These are phyloP conservation scores for Drosophila nikananu DNA, from an alignment of 1,140 invertebrate genomes.

Conservation along the genomic window DNA sequence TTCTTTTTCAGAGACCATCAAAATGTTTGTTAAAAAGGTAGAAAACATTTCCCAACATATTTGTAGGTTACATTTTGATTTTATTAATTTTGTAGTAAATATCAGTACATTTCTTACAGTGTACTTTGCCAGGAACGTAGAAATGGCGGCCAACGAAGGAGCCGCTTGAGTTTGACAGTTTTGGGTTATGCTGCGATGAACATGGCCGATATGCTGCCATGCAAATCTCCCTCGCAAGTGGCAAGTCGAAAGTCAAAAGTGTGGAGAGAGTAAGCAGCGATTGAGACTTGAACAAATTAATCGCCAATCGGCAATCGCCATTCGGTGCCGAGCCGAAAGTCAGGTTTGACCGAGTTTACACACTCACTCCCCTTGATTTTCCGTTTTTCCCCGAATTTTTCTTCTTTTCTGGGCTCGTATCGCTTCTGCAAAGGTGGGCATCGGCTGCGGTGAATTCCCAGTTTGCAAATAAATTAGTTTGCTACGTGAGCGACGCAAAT, in stretches of 20 bases:
- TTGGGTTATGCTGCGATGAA: slow-evolving; percentile 79
- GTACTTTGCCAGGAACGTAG: slow-evolving; percentile 1
- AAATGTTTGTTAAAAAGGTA: not conserved
- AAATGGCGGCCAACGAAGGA: slow-evolving; percentile 28
- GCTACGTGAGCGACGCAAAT: slow-evolving; percentile 77
- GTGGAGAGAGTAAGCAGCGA: slow-evolving; percentile 52
- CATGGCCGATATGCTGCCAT: slow-evolving; percentile 71
- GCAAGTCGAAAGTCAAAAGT: slow-evolving; percentile 14
- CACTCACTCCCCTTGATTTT: slow-evolving; percentile 7
- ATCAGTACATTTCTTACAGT: not conserved
- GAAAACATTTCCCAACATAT: not conserved
- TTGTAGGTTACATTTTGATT: not conserved
- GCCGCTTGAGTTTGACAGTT: slow-evolving; percentile 75
- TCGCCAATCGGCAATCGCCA: slow-evolving; percentile 76
- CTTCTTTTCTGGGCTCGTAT: not conserved
- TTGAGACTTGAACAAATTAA: slow-evolving; percentile 80
- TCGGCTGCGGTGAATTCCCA: slow-evolving; percentile 61
- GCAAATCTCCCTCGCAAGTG: slow-evolving; percentile 60
- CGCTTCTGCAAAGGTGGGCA: slow-evolving; percentile 21
- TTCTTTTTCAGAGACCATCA: not conserved
- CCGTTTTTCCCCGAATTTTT: not conserved
- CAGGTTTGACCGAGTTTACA: slow-evolving; percentile 57
- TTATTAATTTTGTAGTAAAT: not conserved
- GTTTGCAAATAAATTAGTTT: slow-evolving; percentile 81
- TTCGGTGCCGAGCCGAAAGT: slow-evolving; percentile 32